Conservation (phyloP, 2,113 vertebrate species). For the Neogobius melanostomus region DNA sequence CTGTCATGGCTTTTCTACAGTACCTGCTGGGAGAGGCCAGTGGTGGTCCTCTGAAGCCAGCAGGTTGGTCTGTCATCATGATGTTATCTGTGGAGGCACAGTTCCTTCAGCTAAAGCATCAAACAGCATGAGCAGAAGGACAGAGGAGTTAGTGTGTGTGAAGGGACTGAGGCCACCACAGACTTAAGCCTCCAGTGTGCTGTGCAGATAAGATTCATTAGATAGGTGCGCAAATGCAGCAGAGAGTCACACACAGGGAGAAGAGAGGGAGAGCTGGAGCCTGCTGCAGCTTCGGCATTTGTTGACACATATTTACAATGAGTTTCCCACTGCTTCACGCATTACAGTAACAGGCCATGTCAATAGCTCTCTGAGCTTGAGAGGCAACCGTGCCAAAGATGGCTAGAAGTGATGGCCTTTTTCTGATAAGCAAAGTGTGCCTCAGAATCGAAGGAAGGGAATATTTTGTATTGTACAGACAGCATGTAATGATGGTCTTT, state of each 20-base stretch:
- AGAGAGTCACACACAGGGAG: conserved; percentile 41
- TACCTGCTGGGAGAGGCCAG: conserved; percentile 40
- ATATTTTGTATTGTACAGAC: not conserved
- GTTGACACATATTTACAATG: conserved; percentile 74
- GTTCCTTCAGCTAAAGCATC: conserved; percentile 62
- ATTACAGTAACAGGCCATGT: conserved; percentile 74
- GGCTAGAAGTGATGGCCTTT: conserved; percentile 72
- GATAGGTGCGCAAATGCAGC: conserved; percentile 70
- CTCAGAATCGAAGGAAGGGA: conserved; percentile 31
- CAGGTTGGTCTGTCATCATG: conserved; percentile 37
- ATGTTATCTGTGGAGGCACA: conserved; percentile 63
- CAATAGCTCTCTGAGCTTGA: conserved; percentile 71
- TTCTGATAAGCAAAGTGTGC: conserved; percentile 63
- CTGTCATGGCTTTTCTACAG: conserved; percentile 56
- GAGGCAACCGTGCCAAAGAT: conserved; percentile 65
- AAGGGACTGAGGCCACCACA: conserved; percentile 62
- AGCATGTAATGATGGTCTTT: not conserved
- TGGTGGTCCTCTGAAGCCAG: conserved; percentile 54
- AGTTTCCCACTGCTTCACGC: conserved; percentile 67
- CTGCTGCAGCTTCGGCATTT: conserved; percentile 67
- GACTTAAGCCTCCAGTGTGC: conserved; percentile 72
- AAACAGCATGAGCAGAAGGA: conserved; percentile 49
- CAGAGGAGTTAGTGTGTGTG: conserved; percentile 38
- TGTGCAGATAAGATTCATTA: conserved; percentile 75
- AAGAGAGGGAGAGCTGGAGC: conserved; percentile 49